Base-by-base conservation (phyloP, 2,888 invertebrate genomes). In the Blastobasis adustella region DNA sequence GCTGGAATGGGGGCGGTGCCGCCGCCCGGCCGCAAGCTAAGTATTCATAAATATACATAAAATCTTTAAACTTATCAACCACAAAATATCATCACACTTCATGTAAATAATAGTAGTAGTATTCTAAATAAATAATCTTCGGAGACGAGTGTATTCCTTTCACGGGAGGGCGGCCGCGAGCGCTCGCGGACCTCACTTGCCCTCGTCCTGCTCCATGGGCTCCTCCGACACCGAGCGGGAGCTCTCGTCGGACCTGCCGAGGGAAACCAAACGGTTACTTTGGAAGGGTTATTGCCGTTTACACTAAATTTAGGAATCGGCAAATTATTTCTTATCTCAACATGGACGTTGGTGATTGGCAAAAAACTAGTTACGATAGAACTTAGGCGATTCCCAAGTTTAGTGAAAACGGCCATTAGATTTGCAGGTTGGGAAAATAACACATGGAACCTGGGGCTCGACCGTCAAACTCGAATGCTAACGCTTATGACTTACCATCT, bases 161-260 rank as follows among this genome's bases (percentile, higher is more conserved):
- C 10, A 52, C 51, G 47, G 10, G 44, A n/a, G 46, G 42, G 7
- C 46, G 52, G 44, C 48, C 47, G 23, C 23, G 2, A 37, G 5
- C n/a, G n/a, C 42, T 4, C 48, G 37, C 46, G 52, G 41, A 46
- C 41, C 53, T 92, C 92, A 94, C 90, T 93, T 93, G 71, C 89
- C 91, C 78, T 94, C 94, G 83, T 95, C 95, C 83, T 95, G 94
- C 78, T 95, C 95, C 95, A 95, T 95, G 49, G 95, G 95, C 84
- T 95, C 95, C 71, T 93, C 93, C 55, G 93, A 92, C 73, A 90
- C 92, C 75, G 93, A 92, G 65, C 92, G 91, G 68, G 92, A 92
- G 76, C 92, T 90, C 65, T 92, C 92, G 72, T 90, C 82, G 52
- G 91, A 92, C 61, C 87, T 91, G 76, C 45, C 69, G 61, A 6